A percentile compares a stretch with the other conserved stretches of the same genome.
Evolutionary conservation across 2,888 invertebrate genomes (phyloP).

Genomic region (Frankliniella intonsa): DNA sequence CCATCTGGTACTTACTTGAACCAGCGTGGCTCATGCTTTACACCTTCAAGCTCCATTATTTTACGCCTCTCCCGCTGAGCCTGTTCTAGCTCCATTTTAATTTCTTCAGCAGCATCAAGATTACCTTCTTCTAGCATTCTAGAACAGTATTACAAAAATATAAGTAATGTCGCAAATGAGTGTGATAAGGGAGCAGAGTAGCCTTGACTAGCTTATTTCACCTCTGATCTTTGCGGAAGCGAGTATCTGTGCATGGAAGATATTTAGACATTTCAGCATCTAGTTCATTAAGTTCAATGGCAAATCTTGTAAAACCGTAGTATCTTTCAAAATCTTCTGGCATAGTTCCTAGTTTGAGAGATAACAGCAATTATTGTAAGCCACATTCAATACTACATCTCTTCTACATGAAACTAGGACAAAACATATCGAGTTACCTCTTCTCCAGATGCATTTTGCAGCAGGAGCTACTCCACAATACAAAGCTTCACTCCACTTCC

Average conservation of each 20-base stretch:
- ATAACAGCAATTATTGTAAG: neutral
- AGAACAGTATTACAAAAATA: neutral
- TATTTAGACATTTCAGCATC: conserved; percentile 56
- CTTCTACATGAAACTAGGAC: neutral
- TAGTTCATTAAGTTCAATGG: conserved; percentile 76
- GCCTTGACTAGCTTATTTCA: conserved; percentile 33
- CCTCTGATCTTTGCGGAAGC: conserved; percentile 72
- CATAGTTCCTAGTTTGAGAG: conserved; percentile 57
- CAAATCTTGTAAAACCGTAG: conserved; percentile 80
- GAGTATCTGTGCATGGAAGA: conserved; percentile 70
- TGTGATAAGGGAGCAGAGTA: neutral
- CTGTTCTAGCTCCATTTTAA: conserved; percentile 68
- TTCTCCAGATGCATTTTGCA: conserved; percentile 71
- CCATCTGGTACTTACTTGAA: conserved; percentile 55
- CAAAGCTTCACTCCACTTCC: conserved; percentile 78
- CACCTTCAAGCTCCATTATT: conserved; percentile 54
- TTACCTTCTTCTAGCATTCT: conserved; percentile 69
- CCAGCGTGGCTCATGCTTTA: conserved; percentile 48
- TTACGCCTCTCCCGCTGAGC: conserved; percentile 67
- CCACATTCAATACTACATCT: conserved; percentile 27
- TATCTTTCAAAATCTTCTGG: conserved; percentile 74
- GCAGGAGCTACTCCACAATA: conserved; percentile 68
- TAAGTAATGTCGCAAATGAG: neutral
- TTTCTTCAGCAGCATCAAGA: conserved; percentile 63
- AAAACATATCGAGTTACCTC: conserved; percentile 50